These are phyloP conservation scores for Trichosurus vulpecula DNA, from an alignment of 2,797 vertebrate species.

Conservation along the genomic window DNA sequence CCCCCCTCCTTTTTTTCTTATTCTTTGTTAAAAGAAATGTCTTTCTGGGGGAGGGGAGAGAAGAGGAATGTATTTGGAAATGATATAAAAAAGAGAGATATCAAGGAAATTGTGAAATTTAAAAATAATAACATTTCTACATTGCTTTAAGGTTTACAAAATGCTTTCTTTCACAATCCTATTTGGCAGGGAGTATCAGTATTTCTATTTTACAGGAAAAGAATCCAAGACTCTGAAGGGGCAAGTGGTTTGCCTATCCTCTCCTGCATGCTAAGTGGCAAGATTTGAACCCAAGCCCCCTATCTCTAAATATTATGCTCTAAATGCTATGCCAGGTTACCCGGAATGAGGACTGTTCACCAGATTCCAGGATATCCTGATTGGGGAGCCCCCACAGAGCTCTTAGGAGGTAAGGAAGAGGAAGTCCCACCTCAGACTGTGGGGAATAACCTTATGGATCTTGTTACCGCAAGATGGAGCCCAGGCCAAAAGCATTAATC, in stretches of 20 bases:
- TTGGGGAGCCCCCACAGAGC: not conserved
- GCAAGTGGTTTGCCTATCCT: not conserved
- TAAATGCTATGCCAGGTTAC: not conserved
- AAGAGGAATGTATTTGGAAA: no score
- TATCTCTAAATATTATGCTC: not conserved
- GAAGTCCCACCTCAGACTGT: not conserved
- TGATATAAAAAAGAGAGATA: no score
- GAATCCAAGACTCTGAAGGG: not conserved
- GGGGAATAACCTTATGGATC: accelerated
- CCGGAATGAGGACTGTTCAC: not conserved
- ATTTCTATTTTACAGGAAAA: not conserved
- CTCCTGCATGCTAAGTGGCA: not conserved
- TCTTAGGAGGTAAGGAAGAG: not conserved
- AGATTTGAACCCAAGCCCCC: not conserved
- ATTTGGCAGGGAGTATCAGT: not conserved
- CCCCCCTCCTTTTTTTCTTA: no score
- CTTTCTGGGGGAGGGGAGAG: no score
- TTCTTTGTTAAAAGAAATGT: no score
- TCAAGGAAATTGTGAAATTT: no score
- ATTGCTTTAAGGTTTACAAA: no score
- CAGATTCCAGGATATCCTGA: not conserved
- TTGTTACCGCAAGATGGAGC: not conserved
- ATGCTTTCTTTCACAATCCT: not conserved
- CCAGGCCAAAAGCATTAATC: not conserved
- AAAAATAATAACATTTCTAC: no score